Conservation (phyloP, 1,140 invertebrate species). For the Halictus rubicundus region DNA sequence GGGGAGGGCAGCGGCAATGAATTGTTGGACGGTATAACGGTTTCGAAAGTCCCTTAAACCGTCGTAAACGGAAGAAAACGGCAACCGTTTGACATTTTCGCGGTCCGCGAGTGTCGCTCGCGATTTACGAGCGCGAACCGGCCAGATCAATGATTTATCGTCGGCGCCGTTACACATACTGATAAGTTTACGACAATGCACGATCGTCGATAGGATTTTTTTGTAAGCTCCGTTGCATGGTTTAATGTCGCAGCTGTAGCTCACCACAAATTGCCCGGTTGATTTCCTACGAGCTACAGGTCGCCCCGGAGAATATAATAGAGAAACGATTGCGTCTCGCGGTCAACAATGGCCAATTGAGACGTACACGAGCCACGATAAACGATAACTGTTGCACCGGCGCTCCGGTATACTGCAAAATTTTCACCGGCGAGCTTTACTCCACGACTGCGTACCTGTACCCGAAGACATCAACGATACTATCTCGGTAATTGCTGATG, state of each 20-base stretch:
- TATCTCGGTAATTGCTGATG: conserved; percentile 43
- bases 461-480: conserved; percentile 9
- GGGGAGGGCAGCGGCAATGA: too few species aligned
- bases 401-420: background rate
- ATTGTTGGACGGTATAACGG: too few species aligned
- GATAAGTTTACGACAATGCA: conserved; percentile 30
- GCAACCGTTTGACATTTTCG: conserved; percentile 14
- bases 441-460: background rate
- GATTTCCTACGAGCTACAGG: background rate
- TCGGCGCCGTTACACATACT: background rate
- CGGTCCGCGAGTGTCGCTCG: conserved; percentile 5
- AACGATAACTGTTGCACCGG: background rate
- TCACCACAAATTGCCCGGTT: background rate
- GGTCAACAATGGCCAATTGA: conserved; percentile 28
- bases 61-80: background rate
- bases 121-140: conserved; percentile 26
- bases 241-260: conserved; percentile 10
- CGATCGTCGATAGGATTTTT: conserved; percentile 27
- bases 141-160: conserved; percentile 31
- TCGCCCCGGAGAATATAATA: background rate
- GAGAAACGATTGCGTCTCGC: conserved; percentile 2
- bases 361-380: conserved; percentile 7
- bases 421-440: conserved; percentile 34
- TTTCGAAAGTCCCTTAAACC: background rate
- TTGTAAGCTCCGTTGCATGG: conserved; percentile 13